phyloP scores from a whole-genome alignment of 2,113 vertebrate species.

The Melanocharis versteri region DNA sequence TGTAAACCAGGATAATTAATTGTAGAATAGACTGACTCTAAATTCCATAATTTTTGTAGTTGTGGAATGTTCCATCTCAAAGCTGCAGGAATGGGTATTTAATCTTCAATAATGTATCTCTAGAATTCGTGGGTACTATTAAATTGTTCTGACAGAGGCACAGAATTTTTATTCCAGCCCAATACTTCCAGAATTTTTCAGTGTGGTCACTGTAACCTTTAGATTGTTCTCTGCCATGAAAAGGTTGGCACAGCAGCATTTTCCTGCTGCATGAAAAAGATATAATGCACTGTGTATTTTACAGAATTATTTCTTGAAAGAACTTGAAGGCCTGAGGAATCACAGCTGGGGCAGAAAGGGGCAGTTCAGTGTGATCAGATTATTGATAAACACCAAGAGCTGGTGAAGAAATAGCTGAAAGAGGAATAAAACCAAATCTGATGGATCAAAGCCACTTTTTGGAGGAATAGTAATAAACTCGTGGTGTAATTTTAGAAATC shows the following conservation, averaged over 20 bases:
- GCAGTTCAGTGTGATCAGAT: not conserved
- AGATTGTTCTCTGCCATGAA: not conserved
- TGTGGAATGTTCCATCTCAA: not conserved
- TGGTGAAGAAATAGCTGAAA: not conserved
- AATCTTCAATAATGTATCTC: not conserved
- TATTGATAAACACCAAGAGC: not conserved
- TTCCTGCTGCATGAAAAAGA: not conserved
- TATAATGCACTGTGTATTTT: accelerated
- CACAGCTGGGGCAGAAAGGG: not conserved
- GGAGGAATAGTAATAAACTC: not conserved
- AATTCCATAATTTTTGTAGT: not conserved
- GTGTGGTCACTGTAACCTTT: not conserved
- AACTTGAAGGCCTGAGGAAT: not conserved
- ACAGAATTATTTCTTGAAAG: not conserved
- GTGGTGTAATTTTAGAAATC: not conserved
- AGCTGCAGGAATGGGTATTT: not conserved
- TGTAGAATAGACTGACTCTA: not conserved
- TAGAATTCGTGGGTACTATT: not conserved
- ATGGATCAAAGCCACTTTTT: not conserved
- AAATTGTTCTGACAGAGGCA: not conserved
- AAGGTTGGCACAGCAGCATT: not conserved
- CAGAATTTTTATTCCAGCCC: not conserved
- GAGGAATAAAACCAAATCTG: not conserved
- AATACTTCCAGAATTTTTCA: not conserved
- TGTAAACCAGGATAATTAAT: not conserved